These are phyloP conservation scores for Procapra przewalskii DNA, from an alignment of 2,113 vertebrate genomes.

Conservation along the genomic window DNA sequence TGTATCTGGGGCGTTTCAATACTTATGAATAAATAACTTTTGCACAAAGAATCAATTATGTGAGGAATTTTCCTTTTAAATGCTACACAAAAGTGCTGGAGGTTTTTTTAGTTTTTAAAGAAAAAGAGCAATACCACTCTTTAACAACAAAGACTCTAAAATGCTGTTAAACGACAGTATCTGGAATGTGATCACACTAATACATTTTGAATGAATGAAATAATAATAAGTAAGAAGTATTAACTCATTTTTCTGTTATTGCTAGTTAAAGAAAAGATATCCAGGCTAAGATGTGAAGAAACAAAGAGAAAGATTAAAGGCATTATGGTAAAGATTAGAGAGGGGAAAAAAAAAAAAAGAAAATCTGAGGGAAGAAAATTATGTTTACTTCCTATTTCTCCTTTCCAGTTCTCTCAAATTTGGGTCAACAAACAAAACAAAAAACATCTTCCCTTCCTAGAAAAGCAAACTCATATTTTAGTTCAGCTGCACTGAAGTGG, in stretches of 20 bases:
- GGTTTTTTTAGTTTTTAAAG: not conserved
- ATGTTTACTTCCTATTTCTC: not conserved
- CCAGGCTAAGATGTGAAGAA: not conserved
- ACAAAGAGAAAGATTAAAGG: not conserved
- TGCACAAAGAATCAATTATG: constrained; percentile 28
- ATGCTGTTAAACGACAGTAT: not conserved
- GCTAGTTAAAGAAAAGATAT: not conserved
- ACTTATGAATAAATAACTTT: constrained; percentile 27
- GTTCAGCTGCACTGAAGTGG: not conserved
- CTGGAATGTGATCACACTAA: not conserved
- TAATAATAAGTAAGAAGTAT: constrained; percentile 18
- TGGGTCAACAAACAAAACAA: not conserved
- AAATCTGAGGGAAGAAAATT: not conserved
- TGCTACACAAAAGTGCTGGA: not conserved
- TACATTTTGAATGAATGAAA: constrained; percentile 20
- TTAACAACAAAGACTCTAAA: constrained; percentile 12
- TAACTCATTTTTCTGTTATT: constrained; percentile 7
- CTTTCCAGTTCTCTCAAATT: not conserved
- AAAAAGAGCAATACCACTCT: not conserved
- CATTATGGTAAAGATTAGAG: not conserved
- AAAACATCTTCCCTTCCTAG: not conserved
- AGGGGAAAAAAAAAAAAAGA: not conserved
- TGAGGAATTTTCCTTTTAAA: constrained; percentile 36
- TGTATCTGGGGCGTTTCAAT: not conserved
- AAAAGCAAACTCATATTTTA: not conserved